A percentile compares a stretch with the other conserved stretches of the same genome.
Evolutionary conservation across 2,797 vertebrate species (phyloP).

Genomic region (Chelidonichthys spinosus): DNA sequence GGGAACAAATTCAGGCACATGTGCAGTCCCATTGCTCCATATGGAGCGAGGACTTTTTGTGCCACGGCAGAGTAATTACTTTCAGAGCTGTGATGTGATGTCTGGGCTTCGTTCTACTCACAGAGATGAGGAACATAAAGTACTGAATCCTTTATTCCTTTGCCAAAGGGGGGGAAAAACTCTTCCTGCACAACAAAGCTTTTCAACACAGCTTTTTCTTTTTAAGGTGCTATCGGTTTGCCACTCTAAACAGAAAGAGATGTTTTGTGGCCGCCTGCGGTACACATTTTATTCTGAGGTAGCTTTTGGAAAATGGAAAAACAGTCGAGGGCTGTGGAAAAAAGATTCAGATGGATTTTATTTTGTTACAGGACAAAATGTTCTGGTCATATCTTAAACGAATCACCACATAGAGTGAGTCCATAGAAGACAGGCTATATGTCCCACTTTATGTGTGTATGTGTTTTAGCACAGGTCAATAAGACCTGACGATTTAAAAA

Average conservation of each 20-base stretch:
- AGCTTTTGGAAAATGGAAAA: conserved; percentile 34
- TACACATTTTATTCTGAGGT: conserved; percentile 30
- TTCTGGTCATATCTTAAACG: neutral
- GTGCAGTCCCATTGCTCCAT: conserved; percentile 51
- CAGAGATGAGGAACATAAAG: conserved; percentile 24
- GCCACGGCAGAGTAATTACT: conserved; percentile 49
- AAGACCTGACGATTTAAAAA: no score
- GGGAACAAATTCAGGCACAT: conserved; percentile 52
- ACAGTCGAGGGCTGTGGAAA: conserved; percentile 28
- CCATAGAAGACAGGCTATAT: no score
- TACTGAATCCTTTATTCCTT: conserved; percentile 33
- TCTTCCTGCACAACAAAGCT: conserved; percentile 42
- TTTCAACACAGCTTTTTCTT: conserved; percentile 36
- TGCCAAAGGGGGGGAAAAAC: conserved; percentile 29
- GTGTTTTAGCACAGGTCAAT: no score
- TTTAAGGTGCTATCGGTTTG: conserved; percentile 44
- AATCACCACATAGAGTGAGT: neutral
- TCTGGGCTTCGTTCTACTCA: conserved; percentile 32
- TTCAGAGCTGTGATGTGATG: conserved; percentile 53
- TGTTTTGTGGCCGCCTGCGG: conserved; percentile 12
- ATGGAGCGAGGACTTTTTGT: conserved; percentile 46
- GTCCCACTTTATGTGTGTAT: no score
- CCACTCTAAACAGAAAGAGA: conserved; percentile 22
- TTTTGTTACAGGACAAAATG: neutral
- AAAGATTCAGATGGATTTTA: neutral